Evolutionary conservation across 1,140 invertebrate genomes (phyloP).

Genomic region (Brachionus calyciflorus): DNA sequence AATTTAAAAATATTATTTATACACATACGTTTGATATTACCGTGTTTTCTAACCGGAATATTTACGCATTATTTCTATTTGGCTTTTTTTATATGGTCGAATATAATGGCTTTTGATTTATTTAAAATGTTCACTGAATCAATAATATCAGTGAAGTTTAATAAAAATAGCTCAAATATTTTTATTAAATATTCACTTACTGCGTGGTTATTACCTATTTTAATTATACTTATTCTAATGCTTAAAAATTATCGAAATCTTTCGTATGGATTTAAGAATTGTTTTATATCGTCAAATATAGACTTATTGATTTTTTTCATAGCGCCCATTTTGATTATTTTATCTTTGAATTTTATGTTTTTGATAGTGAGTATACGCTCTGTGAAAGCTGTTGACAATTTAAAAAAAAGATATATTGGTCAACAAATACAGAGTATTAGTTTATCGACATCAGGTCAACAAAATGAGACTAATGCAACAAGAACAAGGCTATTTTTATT

Average conservation of each 20-base stretch:
- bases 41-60: conserved; percentile 1
- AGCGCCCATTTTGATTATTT: not conserved
- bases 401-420: not conserved
- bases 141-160: not conserved
- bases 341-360: conserved; percentile 5
- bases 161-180: not conserved
- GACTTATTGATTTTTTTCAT: conserved; percentile 14
- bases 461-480: not conserved
- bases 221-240: not conserved
- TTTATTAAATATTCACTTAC: not conserved
- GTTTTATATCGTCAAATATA: conserved; percentile 18
- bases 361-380: conserved; percentile 10
- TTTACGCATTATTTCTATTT: conserved; percentile 42
- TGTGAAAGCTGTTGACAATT: not conserved
- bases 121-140: conserved; percentile 13
- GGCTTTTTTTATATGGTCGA: conserved; percentile 27
- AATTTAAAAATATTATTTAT: not conserved
- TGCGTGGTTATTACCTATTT: not conserved
- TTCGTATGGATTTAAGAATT: conserved; percentile 9
- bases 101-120: conserved; percentile 23
- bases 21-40: not conserved
- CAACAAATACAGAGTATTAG: not conserved
- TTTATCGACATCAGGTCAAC: not conserved
- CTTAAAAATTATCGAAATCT: conserved; percentile 5
- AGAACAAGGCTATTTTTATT: not conserved